These are phyloP conservation scores for Coturnix japonica DNA, from an alignment of 2,113 vertebrate genomes.

Conservation along the genomic window DNA sequence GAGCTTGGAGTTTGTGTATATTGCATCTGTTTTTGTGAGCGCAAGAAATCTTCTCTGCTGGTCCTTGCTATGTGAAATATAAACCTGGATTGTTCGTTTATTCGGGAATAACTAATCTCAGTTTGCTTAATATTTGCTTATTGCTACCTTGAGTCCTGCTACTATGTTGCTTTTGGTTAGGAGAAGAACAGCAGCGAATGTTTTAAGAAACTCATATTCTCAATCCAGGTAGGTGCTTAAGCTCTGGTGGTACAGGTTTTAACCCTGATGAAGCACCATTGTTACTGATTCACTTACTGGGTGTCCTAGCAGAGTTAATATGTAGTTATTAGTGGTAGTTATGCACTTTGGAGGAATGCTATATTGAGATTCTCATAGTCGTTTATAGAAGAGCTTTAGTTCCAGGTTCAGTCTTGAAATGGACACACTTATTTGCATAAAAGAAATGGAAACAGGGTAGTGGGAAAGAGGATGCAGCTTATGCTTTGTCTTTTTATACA, in stretches of 20 bases:
- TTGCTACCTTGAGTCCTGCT: neutral
- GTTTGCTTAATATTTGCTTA: neutral
- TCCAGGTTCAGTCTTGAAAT: neutral
- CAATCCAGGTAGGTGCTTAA: neutral
- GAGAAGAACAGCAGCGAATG: neutral
- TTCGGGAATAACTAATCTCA: neutral
- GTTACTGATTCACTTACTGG: constrained; percentile 7
- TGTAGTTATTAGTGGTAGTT: neutral
- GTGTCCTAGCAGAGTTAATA: neutral
- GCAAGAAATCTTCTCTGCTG: neutral
- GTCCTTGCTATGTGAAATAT: neutral
- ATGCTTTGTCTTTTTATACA: neutral
- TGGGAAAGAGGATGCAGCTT: neutral
- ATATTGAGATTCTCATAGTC: neutral
- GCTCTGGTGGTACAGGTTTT: neutral
- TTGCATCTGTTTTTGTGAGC: neutral
- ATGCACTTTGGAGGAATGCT: neutral
- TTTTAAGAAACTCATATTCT: neutral
- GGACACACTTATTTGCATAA: neutral
- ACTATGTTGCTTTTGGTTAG: neutral
- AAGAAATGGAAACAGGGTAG: neutral
- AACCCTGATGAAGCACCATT: neutral
- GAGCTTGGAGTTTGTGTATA: neutral
- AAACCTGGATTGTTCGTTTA: neutral
- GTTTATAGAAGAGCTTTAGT: neutral